Evolutionary conservation across 1,140 invertebrate genomes (phyloP), one percentile per base, ranked within the genome.

Genomic region (Prorops nasuta): DNA sequence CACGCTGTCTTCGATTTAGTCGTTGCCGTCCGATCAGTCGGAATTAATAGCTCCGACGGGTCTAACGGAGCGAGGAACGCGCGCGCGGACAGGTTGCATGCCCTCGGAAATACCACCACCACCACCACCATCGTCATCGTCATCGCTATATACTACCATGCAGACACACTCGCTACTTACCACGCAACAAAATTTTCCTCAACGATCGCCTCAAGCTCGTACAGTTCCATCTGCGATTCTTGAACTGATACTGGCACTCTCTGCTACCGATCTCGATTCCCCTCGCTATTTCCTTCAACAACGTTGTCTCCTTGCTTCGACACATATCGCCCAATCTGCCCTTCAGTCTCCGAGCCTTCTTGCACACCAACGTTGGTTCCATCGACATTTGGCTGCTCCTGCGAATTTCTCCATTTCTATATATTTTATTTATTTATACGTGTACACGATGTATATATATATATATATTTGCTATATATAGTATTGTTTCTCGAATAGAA

Each of bases 341-440:
- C 41, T 84, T 80, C 64, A 87, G 66, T 55, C 87, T 81, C 12
- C 89, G 80, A 36, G 85, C 86, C 76, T 92, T 90, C 58, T 87
- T 88, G 76, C 93, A 96, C 54, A 94, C 85, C 71, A 89, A 83
- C 69, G 86, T 86, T 39, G 91, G 90, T 77, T 96, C 92, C 80
- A 95, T 84, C 58, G 94, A 84, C 63, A 94, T 81, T 66, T 91
- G 89, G 74, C 85, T 92, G 66, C 87, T 86, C 65, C 85, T 82
- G 24, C 10, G 24, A 28, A 28, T 6, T 28, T 28, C 24, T 10
- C 4, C 4, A 28, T 28, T 28, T 28, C 24, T 28, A 28, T 6
- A 4, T 4, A 28, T 28, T 28, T n/a, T n/a, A n/a, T n/a, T n/a
- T n/a, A n/a, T n/a, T 18, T 21, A 9, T 22, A 3, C n/a, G n/a